These are phyloP conservation scores for Volucella inflata DNA, from an alignment of 2,888 invertebrate species.

Conservation along the genomic window DNA sequence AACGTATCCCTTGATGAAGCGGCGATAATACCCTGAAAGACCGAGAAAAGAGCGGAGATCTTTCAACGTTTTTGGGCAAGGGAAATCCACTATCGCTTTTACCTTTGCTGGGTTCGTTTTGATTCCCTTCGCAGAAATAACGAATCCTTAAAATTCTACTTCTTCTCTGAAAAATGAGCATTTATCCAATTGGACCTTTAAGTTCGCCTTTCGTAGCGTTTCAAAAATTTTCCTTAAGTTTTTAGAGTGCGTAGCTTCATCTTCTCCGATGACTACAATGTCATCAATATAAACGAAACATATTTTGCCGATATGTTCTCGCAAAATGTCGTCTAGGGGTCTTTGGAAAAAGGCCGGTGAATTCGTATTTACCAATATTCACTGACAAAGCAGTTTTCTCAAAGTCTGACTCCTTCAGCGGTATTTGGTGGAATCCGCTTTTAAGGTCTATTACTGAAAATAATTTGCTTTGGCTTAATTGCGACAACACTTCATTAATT, in stretches of 20 bases:
- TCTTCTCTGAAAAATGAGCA: constrained; percentile 52
- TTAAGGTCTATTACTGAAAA: constrained; percentile 30
- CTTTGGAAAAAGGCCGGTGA: constrained; percentile 50
- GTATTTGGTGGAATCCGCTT: constrained; percentile 61
- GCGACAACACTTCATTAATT: constrained; percentile 25
- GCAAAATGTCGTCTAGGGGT: constrained; percentile 26
- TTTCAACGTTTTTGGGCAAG: constrained; percentile 33
- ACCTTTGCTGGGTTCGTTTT: too few relatives aligned
- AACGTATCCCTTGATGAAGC: constrained; percentile 48
- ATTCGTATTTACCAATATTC: constrained; percentile 65
- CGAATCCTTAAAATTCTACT: constrained; percentile 66
- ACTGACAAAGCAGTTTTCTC: constrained; percentile 64
- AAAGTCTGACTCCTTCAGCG: constrained; percentile 46
- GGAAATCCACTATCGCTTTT: constrained; percentile 11
- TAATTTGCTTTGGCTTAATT: constrained; percentile 9
- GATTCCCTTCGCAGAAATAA: constrained; percentile 3
- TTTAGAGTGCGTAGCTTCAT: too few relatives aligned
- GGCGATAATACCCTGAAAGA: constrained; percentile 36
- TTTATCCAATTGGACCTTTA: constrained; percentile 57
- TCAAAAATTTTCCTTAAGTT: constrained; percentile 44
- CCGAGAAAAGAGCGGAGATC: constrained; percentile 49
- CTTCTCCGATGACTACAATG: constrained; percentile 48
- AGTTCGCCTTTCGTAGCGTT: constrained; percentile 8
- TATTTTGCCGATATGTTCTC: constrained; percentile 45
- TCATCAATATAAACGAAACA: constrained; percentile 68